Conservation (phyloP, 2,113 vertebrate species). For the Labrus mixtus region DNA sequence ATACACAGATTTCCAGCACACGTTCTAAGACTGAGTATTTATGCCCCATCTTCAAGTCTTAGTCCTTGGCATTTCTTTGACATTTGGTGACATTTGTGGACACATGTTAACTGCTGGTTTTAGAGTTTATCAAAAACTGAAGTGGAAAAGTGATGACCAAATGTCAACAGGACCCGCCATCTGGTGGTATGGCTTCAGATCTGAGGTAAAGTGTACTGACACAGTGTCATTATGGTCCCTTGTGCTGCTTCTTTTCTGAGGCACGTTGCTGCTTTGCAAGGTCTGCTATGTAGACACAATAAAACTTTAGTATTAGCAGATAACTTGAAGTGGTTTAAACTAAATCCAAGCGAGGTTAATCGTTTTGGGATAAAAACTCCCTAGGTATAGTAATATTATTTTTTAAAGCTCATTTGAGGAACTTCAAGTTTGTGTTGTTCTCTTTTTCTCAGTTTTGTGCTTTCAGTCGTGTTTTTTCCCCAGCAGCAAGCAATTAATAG, state of each 20-base stretch:
- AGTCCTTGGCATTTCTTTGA: conserved; percentile 83
- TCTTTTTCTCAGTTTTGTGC: too few relatives aligned
- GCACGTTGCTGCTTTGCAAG: neutral
- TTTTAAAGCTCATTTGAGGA: too few relatives aligned
- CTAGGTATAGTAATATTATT: too few relatives aligned
- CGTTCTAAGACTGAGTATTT: conserved; percentile 6
- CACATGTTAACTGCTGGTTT: conserved; percentile 71
- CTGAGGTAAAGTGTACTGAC: conserved; percentile 37
- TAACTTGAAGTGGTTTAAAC: too few relatives aligned
- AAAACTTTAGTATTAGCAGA: neutral
- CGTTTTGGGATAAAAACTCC: too few relatives aligned
- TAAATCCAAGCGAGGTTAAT: neutral
- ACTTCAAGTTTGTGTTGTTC: too few relatives aligned
- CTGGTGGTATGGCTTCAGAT: conserved; percentile 65
- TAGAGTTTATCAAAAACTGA: conserved; percentile 67
- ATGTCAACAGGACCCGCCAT: conserved; percentile 79
- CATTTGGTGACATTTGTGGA: conserved; percentile 85
- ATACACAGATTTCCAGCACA: neutral
- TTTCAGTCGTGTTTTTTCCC: too few relatives aligned
- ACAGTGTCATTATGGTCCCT: conserved; percentile 12
- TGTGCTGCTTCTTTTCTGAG: conserved; percentile 20
- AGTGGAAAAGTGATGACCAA: conserved; percentile 64
- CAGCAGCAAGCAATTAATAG: too few relatives aligned
- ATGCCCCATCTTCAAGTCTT: conserved; percentile 35
- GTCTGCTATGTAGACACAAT: too few relatives aligned